Conservation (phyloP, 2,888 invertebrate species). For the Bembecia ichneumoniformis region DNA sequence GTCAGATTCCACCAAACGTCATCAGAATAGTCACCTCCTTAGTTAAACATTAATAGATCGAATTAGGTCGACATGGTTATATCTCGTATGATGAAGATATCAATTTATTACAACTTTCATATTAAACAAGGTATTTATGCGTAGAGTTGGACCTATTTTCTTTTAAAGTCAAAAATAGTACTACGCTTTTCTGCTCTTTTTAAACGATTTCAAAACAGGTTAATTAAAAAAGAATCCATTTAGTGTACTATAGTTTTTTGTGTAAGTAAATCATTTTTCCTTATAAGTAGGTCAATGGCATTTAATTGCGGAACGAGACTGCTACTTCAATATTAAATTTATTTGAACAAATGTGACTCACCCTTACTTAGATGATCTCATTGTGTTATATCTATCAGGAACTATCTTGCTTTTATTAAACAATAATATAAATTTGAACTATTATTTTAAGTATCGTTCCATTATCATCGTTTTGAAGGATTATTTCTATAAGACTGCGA, state of each 20-base stretch:
- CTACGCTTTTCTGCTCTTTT: background rate
- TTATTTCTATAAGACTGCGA: no score
- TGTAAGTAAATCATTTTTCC: constrained; percentile 7
- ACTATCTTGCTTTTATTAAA: no score
- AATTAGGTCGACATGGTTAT: background rate
- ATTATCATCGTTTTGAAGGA: no score
- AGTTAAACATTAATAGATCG: background rate
- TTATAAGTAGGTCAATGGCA: constrained; percentile 49
- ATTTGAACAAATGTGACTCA: constrained; percentile 45
- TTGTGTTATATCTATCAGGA: constrained; percentile 15
- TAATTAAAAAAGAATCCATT: constrained; percentile 18
- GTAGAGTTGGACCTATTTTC: constrained; percentile 21
- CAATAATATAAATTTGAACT: no score
- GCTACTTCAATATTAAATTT: constrained; percentile 30
- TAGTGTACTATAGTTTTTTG: constrained; percentile 6
- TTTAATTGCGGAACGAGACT: constrained; percentile 32
- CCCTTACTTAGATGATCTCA: constrained; percentile 33
- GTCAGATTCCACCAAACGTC: no score
- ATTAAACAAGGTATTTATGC: constrained; percentile 24
- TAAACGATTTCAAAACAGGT: constrained; percentile 11
- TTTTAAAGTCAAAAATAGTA: constrained; percentile 13
- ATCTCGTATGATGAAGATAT: background rate
- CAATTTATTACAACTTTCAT: constrained; percentile 22
- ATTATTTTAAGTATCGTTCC: no score
- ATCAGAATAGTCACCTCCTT: no score